Conservation (phyloP, 2,113 vertebrate genomes). For the Baryphthengus martii region DNA sequence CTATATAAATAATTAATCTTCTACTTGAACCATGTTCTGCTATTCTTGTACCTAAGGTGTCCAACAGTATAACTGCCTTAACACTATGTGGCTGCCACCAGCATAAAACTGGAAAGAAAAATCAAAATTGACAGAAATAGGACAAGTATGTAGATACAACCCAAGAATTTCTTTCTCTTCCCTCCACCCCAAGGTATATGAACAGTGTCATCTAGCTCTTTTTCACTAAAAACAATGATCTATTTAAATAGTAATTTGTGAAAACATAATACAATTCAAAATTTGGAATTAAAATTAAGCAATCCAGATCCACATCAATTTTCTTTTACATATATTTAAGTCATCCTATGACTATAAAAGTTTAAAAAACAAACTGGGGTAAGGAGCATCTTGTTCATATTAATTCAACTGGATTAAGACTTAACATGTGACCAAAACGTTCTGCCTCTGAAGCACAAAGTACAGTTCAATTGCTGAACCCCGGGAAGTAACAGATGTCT, state of each 20-base stretch:
- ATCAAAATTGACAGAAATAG: constrained; percentile 74
- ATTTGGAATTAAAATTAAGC: neutral
- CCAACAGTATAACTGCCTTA: constrained; percentile 43
- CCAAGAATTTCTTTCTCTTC: constrained; percentile 30
- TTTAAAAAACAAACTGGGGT: neutral
- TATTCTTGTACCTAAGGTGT: constrained; percentile 42
- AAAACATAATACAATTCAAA: constrained; percentile 1
- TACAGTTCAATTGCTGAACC: neutral
- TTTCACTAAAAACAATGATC: neutral
- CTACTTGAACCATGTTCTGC: constrained; percentile 22
- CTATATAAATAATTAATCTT: constrained; percentile 32
- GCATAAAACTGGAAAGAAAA: constrained; percentile 53
- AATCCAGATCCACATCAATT: neutral
- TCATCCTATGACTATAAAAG: neutral
- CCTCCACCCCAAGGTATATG: constrained; percentile 1
- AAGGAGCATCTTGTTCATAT: neutral
- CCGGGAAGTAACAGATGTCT: neutral
- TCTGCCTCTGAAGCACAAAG: neutral
- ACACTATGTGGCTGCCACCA: constrained; percentile 47
- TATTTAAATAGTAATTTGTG: neutral
- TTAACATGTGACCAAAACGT: constrained; percentile 23
- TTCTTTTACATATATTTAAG: neutral
- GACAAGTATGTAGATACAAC: constrained; percentile 49
- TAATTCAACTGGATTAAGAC: constrained; percentile 20
- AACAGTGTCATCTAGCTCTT: neutral